Evolutionary conservation across 2,797 vertebrate species (phyloP), one percentile per base, ranked within the genome.

Genomic region (Cynodonichthys magdalenae): DNA sequence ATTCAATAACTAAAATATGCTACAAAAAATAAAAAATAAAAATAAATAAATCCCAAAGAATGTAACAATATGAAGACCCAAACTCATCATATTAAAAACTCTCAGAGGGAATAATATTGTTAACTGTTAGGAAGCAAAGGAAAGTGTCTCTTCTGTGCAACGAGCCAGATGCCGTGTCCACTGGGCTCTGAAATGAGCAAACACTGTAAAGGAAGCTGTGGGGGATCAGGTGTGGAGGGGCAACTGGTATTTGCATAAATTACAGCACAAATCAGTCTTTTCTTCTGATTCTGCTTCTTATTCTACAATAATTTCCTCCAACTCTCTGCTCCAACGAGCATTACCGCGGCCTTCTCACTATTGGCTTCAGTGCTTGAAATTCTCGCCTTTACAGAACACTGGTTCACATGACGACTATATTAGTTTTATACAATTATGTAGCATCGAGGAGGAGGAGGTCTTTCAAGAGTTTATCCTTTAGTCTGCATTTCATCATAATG

Each of bases 241-340:
- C n/a, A 46, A 79, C 48, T 53, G 56, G 36, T 70, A 47, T 80
- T 73, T 66, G 62, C 69, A 87, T 76, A 62, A 74, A 85, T 81
- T 66, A 77, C 59, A 58, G 44, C 39, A 44, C 39, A 47, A 71
- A 73, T 78, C 69, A 58, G 18, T 47, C 54, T 46, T 44, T 46
- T 28, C 48, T 49, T 59, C n/a, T 14, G 55, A 20, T 66, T 42
- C 36, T 54, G 18, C 31, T 46, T 52, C n/a, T n/a, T n/a, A n/a
- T n/a, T n/a, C 44, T 44, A 31, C 59, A 77, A 68, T 78, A 49
- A 63, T 68, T 66, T 68, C 69, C 69, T 77, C 56, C 51, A 45
- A 55, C n/a, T 53, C 28, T 56, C 34, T 2, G 1, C 20, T 55
- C 34, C 29, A 27, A 57, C 52, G 57, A 61, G 71, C 46, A 28